phyloP scores from a whole-genome alignment of 2,888 invertebrate genomes.

The Tetrapedia diversipes region DNA sequence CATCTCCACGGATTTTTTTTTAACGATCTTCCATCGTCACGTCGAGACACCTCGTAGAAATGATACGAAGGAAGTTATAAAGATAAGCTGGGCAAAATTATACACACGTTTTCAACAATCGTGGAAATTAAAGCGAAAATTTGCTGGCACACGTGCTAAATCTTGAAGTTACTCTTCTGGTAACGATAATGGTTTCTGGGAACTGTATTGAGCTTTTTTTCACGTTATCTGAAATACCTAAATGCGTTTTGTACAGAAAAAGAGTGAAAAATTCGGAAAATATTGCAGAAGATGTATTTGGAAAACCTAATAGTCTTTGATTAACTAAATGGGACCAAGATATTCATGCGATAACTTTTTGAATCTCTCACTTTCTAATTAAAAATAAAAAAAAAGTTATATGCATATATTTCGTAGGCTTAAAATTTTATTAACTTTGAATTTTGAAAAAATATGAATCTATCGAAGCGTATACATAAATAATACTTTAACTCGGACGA shows the following conservation, averaged over 20 bases:
- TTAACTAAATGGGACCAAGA: too few species aligned
- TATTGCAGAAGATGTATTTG: background rate
- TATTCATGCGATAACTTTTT: too few species aligned
- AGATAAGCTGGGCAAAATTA: conserved; percentile 4
- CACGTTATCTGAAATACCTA: conserved; percentile 6
- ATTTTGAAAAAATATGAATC: too few species aligned
- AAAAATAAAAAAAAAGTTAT: too few species aligned
- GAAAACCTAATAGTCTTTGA: background rate
- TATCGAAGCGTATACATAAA: too few species aligned
- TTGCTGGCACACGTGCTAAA: background rate
- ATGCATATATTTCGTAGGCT: too few species aligned
- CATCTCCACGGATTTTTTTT: conserved; percentile 44
- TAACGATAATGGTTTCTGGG: conserved; percentile 8
- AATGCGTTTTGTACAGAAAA: background rate
- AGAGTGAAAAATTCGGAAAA: background rate
- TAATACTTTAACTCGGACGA: too few species aligned
- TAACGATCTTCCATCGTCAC: conserved; percentile 16
- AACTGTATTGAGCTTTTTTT: conserved; percentile 20
- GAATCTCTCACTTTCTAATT: too few species aligned
- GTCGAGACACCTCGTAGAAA: background rate
- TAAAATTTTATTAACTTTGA: too few species aligned
- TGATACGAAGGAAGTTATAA: conserved; percentile 2
- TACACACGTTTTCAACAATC: background rate
- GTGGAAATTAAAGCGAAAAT: background rate
- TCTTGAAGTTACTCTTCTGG: background rate